Evolutionary conservation across 2,797 vertebrate species (phyloP).

Genomic region (Anabas testudineus): DNA sequence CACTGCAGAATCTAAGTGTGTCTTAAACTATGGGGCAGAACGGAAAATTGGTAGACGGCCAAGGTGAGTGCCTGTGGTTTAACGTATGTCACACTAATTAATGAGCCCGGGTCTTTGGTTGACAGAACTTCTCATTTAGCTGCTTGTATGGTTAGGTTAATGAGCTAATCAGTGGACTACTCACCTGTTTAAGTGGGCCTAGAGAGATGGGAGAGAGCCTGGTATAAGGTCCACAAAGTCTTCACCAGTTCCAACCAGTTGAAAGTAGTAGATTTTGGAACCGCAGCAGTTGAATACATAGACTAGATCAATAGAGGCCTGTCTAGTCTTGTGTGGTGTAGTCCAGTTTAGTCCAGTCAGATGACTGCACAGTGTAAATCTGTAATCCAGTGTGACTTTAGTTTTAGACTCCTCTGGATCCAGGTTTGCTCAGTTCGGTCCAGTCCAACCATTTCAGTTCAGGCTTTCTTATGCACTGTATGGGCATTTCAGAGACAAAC

Average conservation of each 20-base stretch:
- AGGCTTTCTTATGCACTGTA: constrained; percentile 3
- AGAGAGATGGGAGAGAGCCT: constrained; percentile 32
- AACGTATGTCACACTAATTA: constrained; percentile 66
- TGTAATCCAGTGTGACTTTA: constrained; percentile 2
- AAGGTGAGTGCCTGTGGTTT: constrained; percentile 47
- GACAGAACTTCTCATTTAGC: constrained; percentile 38
- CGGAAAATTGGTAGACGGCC: constrained; percentile 42
- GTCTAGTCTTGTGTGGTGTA: constrained; percentile 6
- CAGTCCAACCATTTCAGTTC: constrained; percentile 22
- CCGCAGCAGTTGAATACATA: constrained; percentile 19
- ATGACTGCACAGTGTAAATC: constrained; percentile 24
- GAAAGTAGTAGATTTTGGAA: constrained; percentile 29
- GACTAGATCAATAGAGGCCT: constrained; percentile 24
- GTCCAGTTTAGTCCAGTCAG: constrained; percentile 38
- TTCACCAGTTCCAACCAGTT: constrained; percentile 34
- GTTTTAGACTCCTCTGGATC: constrained; percentile 35
- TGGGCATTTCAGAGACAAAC: constrained; percentile 29
- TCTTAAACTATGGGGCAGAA: constrained; percentile 47
- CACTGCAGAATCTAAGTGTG: constrained; percentile 33
- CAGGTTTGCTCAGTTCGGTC: constrained; percentile 25
- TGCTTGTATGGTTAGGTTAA: constrained; percentile 57
- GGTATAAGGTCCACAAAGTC: constrained; percentile 45
- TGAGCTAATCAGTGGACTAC: constrained; percentile 64
- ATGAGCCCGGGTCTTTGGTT: constrained; percentile 39
- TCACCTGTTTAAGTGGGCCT: constrained; percentile 70